Conservation (phyloP, 2,797 vertebrate species). For the Onychomys torridus region DNA sequence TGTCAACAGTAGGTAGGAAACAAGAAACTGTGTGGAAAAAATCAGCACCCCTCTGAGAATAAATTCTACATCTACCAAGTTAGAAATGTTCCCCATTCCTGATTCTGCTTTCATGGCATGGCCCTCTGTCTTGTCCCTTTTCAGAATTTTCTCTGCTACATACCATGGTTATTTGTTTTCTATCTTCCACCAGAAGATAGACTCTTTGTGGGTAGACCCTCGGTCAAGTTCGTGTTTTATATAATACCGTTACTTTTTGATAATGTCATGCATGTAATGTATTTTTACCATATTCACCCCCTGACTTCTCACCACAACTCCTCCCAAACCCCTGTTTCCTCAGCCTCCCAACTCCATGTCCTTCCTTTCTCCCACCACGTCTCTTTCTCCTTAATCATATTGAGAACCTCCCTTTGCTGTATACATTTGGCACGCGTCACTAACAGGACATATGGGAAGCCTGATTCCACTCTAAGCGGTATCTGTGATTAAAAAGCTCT, state of each 20-base stretch:
- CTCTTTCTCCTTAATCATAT: conserved; percentile 1
- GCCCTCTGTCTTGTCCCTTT: neutral
- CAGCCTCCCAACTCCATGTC: neutral
- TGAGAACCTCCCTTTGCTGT: neutral
- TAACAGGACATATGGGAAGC: neutral
- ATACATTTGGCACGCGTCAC: neutral
- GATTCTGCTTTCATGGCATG: neutral
- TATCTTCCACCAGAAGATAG: conserved; percentile 30
- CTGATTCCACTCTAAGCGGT: neutral
- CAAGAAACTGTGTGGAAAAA: neutral
- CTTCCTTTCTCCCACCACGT: neutral
- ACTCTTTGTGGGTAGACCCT: neutral
- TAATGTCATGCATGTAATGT: neutral
- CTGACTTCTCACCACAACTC: neutral
- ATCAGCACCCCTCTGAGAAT: neutral
- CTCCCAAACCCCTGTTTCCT: neutral
- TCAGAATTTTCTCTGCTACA: conserved; percentile 9
- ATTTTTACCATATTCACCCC: neutral
- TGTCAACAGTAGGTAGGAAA: neutral
- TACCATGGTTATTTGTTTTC: neutral
- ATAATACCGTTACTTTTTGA: neutral
- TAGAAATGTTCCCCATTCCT: neutral
- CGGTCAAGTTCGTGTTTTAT: conserved; percentile 11
- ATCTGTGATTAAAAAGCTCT: neutral
- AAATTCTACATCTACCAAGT: neutral